phyloP scores from a whole-genome alignment of 1,140 invertebrate species.

The Brachionus calyciflorus region DNA sequence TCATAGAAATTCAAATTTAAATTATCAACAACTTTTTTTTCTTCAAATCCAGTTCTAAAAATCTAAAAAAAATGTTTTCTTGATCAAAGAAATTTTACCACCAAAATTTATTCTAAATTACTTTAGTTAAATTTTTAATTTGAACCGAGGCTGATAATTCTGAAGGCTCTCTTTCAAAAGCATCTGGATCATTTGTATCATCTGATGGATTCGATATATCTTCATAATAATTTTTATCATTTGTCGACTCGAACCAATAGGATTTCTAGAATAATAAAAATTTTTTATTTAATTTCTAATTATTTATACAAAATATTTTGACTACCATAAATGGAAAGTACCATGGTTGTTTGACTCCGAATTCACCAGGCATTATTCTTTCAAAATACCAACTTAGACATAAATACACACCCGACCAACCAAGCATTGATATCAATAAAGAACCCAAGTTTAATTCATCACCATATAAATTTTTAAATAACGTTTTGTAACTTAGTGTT shows the following conservation, averaged over 20 bases:
- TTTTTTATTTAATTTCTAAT: no score
- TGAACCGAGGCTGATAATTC: slow-evolving; percentile 64
- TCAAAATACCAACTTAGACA: slow-evolving; percentile 32
- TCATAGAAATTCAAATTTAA: slow-evolving; percentile 58
- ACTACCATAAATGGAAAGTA: slow-evolving; percentile 45
- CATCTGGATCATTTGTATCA: background rate
- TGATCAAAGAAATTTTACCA: background rate
- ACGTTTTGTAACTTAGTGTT: background rate
- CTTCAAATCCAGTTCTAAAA: slow-evolving; percentile 43
- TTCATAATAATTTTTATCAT: background rate
- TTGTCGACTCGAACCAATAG: background rate
- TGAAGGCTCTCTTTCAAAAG: slow-evolving; percentile 25
- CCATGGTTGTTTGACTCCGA: slow-evolving; percentile 33
- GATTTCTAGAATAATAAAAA: no score
- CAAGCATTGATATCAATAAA: slow-evolving; percentile 1
- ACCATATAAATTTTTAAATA: slow-evolving; percentile 14
- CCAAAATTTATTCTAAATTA: slow-evolving; percentile 52
- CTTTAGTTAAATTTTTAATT: slow-evolving; percentile 67
- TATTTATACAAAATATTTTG: no score
- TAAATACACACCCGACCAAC: background rate
- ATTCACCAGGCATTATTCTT: slow-evolving; percentile 29
- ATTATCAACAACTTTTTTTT: slow-evolving; percentile 58
- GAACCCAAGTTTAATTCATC: slow-evolving; percentile 31
- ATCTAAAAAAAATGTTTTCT: background rate
- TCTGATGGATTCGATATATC: background rate